phyloP scores from a whole-genome alignment of 2,113 vertebrate genomes.

The Corydoras maculifer region DNA sequence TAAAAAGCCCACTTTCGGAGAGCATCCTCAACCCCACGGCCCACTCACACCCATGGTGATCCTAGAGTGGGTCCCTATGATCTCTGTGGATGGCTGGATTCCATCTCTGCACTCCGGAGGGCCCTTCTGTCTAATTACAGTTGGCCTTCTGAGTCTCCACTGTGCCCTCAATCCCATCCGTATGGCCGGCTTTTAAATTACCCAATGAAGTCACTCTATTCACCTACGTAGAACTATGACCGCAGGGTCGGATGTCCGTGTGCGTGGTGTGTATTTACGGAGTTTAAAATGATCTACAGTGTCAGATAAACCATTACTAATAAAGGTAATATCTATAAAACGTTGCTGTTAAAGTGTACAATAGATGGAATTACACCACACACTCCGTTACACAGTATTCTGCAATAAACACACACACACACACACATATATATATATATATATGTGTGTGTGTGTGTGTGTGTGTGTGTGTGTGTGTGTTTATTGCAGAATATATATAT shows the following conservation, averaged over 20 bases:
- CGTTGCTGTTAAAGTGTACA: too few relatives aligned
- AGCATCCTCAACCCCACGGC: neutral
- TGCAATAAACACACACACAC: too few relatives aligned
- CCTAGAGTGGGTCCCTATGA: constrained; percentile 39
- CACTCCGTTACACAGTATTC: too few relatives aligned
- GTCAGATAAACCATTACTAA: too few relatives aligned
- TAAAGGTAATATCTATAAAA: too few relatives aligned
- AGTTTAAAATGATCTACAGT: too few relatives aligned
- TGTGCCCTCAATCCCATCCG: constrained; percentile 58
- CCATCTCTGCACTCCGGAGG: constrained; percentile 56
- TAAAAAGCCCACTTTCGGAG: constrained; percentile 24
- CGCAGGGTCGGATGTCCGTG: neutral
- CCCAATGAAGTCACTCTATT: constrained; percentile 56
- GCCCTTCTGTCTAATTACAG: constrained; percentile 64
- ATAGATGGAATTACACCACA: too few relatives aligned
- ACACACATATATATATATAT: too few relatives aligned
- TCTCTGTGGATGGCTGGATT: constrained; percentile 35
- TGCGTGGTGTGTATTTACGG: too few relatives aligned
- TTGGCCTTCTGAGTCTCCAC: constrained; percentile 55
- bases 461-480: too few relatives aligned
- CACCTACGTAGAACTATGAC: constrained; percentile 1
- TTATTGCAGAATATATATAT: too few relatives aligned
- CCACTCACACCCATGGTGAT: constrained; percentile 23
- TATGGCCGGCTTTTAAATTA: constrained; percentile 64
- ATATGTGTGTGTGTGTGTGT: too few relatives aligned